Evolutionary conservation across 2,888 invertebrate species (phyloP).

Genomic region (Epicampocera succincta): DNA sequence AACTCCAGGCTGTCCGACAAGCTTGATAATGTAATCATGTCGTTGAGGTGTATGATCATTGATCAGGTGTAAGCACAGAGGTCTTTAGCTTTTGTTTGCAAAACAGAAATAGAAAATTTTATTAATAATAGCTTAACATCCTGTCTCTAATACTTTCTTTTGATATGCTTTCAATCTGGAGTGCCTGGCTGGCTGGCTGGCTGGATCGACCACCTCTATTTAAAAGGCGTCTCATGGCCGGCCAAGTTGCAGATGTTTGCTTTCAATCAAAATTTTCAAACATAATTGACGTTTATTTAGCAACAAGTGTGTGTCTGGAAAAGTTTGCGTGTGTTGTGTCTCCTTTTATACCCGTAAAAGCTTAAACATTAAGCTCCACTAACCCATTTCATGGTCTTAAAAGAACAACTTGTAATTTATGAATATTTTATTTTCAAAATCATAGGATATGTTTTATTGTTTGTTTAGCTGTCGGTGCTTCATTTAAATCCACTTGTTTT

Average conservation of each 20-base stretch:
- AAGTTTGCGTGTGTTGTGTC: background rate
- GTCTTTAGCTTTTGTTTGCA: background rate
- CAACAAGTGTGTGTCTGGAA: slow-evolving; percentile 33
- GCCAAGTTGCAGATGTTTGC: background rate
- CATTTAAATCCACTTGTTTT: background rate
- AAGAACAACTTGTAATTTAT: slow-evolving; percentile 39
- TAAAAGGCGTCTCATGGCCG: background rate
- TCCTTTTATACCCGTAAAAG: slow-evolving; percentile 5
- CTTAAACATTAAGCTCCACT: slow-evolving; percentile 45
- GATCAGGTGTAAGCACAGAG: background rate
- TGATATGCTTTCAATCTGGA: slow-evolving; percentile 1
- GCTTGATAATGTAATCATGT: slow-evolving; percentile 27
- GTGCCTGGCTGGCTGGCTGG: no score
- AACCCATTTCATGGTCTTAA: slow-evolving; percentile 28
- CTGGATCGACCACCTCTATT: background rate
- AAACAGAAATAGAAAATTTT: background rate
- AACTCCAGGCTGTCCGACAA: slow-evolving; percentile 1
- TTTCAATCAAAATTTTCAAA: slow-evolving; percentile 11
- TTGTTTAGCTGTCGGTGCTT: background rate
- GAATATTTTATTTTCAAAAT: background rate
- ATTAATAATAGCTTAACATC: slow-evolving; percentile 41
- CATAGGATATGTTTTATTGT: background rate
- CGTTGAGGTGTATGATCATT: slow-evolving; percentile 4
- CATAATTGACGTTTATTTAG: slow-evolving; percentile 49
- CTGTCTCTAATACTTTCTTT: slow-evolving; percentile 38